Base-by-base conservation (phyloP, 1,140 invertebrate species). In the Orius laevigatus region DNA sequence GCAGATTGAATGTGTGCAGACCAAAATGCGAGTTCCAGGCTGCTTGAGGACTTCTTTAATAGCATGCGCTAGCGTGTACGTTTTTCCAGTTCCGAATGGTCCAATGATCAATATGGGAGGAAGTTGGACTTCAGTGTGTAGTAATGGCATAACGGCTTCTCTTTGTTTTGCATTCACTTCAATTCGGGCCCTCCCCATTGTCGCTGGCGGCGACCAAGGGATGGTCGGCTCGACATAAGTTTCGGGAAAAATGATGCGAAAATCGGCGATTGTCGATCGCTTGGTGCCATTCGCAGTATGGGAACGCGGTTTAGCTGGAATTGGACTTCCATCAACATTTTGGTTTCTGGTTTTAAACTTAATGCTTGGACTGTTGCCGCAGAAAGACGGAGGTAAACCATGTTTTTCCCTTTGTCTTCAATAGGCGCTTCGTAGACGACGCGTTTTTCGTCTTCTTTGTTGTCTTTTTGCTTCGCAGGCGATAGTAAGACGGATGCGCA, bases 21-120 rank as follows among this genome's bases (percentile, higher is more conserved):
- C 79, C 31, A 91, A 67, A 15, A 92, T 78, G 55, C 78, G 71
- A 1, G 78, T 74, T 2, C 74, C 65, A 0, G 70, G 64, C 55
- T 84, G 73, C n/a, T 71, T 66, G 5, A 84, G 62, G 5, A 90
- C 62, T 41, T 81, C 74, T 59, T 79, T 77, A 15, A 83, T 76
- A 1, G 79, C 79, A 58, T 85, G 79, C 0, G 84, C 85, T 49
- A 91, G 66, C 0, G 87, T 89, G 56, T 81, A 89, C 0, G 87
- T 91, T 61, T 92, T 92, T 1, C 87, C 87, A 1, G 87, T 90
- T 16, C 86, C 86, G 66, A 84, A 92, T 1, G 86, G 85, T 4
- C 81, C 86, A 11, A 88, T 77, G 4, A 90, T 70, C 16, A 90
- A 60, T 52, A 92, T 75, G 0, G 86, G 86, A 1, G 85, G 85